Evolutionary conservation across 1,140 invertebrate genomes (phyloP).

Genomic region (Drosophila rhopaloa): DNA sequence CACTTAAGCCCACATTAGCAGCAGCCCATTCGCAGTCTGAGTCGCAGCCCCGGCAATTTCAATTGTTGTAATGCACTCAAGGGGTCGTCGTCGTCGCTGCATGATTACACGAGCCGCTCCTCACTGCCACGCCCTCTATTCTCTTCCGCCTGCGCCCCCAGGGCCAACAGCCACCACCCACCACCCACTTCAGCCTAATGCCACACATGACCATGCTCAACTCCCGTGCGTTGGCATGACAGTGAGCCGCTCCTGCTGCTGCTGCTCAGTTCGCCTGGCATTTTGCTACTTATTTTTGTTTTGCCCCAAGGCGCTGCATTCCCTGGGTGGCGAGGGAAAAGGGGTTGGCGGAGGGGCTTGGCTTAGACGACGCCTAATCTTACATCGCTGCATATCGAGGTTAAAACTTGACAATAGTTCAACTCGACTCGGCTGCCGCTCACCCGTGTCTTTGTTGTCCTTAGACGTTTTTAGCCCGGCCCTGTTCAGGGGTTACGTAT

Average conservation of each 20-base stretch:
- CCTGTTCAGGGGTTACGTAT: slow-evolving; percentile 63
- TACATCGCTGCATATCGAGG: slow-evolving; percentile 80
- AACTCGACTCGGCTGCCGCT: slow-evolving; percentile 71
- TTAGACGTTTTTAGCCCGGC: slow-evolving; percentile 62
- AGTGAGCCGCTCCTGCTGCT: slow-evolving; percentile 21
- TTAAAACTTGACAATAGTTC: slow-evolving; percentile 82
- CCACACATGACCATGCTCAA: slow-evolving; percentile 29
- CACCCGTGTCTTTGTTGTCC: slow-evolving; percentile 58
- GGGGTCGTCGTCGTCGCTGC: slow-evolving; percentile 58
- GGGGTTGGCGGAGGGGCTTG: not conserved
- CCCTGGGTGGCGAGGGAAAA: slow-evolving; percentile 25
- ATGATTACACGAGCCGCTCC: slow-evolving; percentile 60
- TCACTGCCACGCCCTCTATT: not conserved
- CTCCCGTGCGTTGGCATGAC: slow-evolving; percentile 50
- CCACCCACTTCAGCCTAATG: not conserved
- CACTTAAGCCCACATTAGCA: slow-evolving; percentile 21
- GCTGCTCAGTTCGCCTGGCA: slow-evolving; percentile 33
- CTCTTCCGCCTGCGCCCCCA: not conserved
- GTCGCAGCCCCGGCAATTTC: slow-evolving; percentile 55
- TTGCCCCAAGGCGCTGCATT: slow-evolving; percentile 57
- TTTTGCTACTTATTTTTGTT: slow-evolving; percentile 72
- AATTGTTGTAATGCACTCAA: slow-evolving; percentile 80
- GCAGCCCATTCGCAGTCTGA: slow-evolving; percentile 8
- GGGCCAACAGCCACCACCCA: not conserved
- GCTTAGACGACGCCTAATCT: slow-evolving; percentile 62